These are phyloP conservation scores for Riparia riparia DNA, from an alignment of 2,113 vertebrate species.

Conservation along the genomic window DNA sequence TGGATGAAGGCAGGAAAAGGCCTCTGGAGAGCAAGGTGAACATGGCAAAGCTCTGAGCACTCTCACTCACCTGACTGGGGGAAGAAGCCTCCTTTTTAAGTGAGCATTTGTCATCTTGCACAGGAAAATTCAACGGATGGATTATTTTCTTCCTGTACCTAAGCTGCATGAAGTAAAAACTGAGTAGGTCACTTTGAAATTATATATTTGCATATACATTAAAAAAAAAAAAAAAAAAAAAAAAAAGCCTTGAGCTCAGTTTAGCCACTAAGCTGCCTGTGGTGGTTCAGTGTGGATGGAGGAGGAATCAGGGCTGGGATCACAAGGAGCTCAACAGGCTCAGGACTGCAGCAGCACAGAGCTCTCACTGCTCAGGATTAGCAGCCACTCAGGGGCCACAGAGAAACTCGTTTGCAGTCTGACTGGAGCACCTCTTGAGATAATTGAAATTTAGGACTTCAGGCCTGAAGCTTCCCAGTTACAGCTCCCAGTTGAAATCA, in stretches of 20 bases:
- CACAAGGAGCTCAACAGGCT: not conserved
- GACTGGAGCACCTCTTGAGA: not conserved
- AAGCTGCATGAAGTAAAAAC: not conserved
- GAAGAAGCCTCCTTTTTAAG: not conserved
- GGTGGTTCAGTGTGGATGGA: not conserved
- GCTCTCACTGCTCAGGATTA: not conserved
- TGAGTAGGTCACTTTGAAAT: not conserved
- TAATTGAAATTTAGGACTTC: not conserved
- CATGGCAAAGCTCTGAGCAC: not conserved
- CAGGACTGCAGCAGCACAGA: not conserved
- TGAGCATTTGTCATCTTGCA: not conserved
- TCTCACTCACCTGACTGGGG: not conserved
- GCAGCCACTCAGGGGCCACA: not conserved
- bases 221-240: not conserved
- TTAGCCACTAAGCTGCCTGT: not conserved
- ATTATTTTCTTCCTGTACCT: not conserved
- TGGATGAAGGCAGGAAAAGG: accelerated
- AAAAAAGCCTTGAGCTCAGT: not conserved
- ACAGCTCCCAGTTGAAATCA: not conserved
- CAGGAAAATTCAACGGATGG: not conserved
- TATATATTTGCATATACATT: not conserved
- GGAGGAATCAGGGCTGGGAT: not conserved
- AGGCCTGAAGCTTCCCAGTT: not conserved
- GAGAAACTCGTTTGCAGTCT: not conserved
- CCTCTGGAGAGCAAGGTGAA: not conserved